These are phyloP conservation scores for Phataginus tetradactyla DNA, from an alignment of 2,797 vertebrate species.

Conservation along the genomic window DNA sequence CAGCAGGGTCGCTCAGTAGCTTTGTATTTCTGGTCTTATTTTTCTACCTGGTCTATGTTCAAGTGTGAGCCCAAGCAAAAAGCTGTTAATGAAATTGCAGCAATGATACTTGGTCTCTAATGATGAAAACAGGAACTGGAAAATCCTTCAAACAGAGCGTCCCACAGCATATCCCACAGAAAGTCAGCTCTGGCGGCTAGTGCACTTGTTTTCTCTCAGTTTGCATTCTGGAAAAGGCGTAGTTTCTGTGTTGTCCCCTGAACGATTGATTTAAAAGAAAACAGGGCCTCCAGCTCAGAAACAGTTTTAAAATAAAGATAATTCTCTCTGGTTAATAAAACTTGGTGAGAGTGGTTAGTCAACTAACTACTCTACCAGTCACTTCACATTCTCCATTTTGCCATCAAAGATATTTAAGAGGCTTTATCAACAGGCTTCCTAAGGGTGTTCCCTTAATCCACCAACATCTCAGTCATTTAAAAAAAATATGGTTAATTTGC, in stretches of 20 bases:
- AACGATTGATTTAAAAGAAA: not conserved
- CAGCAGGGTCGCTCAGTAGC: not conserved
- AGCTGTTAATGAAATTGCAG: not conserved
- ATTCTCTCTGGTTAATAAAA: conserved; percentile 29
- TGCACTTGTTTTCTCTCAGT: not conserved
- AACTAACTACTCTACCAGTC: not conserved
- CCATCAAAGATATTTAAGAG: not conserved
- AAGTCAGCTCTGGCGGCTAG: not conserved
- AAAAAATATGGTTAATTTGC: not conserved
- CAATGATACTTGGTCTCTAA: not conserved
- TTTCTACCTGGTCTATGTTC: not conserved
- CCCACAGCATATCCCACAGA: not conserved
- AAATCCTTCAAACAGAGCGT: not conserved
- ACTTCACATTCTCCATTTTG: not conserved
- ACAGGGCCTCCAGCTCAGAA: not conserved
- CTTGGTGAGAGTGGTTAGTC: not conserved
- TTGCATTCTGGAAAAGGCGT: not conserved
- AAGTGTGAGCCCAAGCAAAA: not conserved
- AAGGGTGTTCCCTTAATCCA: not conserved
- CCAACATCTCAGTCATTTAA: not conserved
- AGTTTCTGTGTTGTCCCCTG: not conserved
- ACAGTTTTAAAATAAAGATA: not conserved
- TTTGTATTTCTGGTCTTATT: not conserved
- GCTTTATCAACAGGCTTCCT: not conserved
- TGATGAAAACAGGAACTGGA: not conserved